Percentiles rank a stretch among this genome's conserved stretches.
These are phyloP conservation scores for Eubasilissa regina DNA, from an alignment of 1,140 invertebrate genomes.

Conservation along the genomic window DNA sequence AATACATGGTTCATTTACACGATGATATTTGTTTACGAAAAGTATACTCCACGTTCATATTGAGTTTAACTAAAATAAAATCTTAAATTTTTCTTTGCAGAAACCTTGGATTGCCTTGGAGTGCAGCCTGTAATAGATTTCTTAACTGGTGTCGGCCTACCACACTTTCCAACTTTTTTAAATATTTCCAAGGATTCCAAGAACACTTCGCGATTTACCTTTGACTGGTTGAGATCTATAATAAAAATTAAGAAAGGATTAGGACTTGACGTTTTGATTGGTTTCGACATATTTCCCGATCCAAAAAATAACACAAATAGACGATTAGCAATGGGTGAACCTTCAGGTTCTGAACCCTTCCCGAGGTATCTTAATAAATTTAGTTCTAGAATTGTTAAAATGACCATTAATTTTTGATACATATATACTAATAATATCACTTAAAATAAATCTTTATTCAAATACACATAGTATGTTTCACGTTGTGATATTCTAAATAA, in stretches of 20 bases:
- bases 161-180: constrained; percentile 73
- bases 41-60: too few species aligned
- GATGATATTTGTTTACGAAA: too few species aligned
- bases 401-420: neutral
- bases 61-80: too few species aligned
- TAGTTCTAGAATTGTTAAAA: too few species aligned
- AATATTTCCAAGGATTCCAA: constrained; percentile 69
- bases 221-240: constrained; percentile 77
- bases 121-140: constrained; percentile 75
- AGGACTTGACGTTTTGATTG: constrained; percentile 79
- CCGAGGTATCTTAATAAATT: constrained; percentile 73
- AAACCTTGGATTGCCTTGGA: constrained; percentile 74
- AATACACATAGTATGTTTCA: too few species aligned
- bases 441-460: too few species aligned
- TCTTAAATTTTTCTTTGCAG: constrained; percentile 64
- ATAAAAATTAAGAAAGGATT: constrained; percentile 77
- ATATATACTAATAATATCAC: constrained; percentile 4
- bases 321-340: constrained; percentile 77
- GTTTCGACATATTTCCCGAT: constrained; percentile 79
- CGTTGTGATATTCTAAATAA: too few species aligned
- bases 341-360: constrained; percentile 75
- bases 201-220: constrained; percentile 64
- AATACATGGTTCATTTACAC: too few species aligned
- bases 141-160: constrained; percentile 74
- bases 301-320: constrained; percentile 77